phyloP scores from a whole-genome alignment of 2,797 vertebrate species.

The Smutsia gigantea region DNA sequence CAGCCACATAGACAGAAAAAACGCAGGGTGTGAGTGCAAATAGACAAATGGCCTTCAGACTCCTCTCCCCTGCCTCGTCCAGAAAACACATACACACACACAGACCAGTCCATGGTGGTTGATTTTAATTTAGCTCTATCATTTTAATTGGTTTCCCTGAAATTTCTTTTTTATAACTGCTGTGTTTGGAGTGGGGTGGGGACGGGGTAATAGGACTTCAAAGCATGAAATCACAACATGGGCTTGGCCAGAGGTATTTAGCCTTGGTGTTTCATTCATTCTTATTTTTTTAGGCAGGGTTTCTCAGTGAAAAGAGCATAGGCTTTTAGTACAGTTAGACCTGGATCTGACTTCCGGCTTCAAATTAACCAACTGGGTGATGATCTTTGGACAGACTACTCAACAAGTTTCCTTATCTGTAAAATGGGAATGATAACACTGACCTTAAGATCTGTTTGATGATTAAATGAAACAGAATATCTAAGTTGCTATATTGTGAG shows the following conservation, averaged over 20 bases:
- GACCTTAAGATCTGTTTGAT: background rate
- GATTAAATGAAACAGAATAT: slow-evolving; percentile 34
- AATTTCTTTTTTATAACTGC: background rate
- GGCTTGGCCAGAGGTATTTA: background rate
- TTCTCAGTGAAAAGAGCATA: background rate
- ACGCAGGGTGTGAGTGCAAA: background rate
- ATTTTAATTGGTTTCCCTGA: background rate
- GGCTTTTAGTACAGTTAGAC: background rate
- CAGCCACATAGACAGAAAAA: no score
- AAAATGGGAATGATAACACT: slow-evolving; percentile 19
- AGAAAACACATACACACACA: background rate
- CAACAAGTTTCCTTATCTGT: background rate
- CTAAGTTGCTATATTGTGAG: background rate
- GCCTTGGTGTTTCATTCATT: background rate
- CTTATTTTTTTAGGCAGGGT: background rate
- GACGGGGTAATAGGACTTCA: background rate
- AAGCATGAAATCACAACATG: background rate
- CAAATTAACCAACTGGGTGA: background rate
- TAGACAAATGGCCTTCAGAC: background rate
- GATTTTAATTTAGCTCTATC: slow-evolving; percentile 17
- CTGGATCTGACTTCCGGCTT: slow-evolving; percentile 9
- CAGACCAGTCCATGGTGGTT: background rate
- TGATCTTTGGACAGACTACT: slow-evolving; percentile 1
- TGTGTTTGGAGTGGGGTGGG: background rate
- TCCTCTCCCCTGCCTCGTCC: no score